Percentiles rank a stretch among this genome's conserved stretches.
Conservation (phyloP, 2,797 vertebrate genomes). For the Octomys mimax region DNA sequence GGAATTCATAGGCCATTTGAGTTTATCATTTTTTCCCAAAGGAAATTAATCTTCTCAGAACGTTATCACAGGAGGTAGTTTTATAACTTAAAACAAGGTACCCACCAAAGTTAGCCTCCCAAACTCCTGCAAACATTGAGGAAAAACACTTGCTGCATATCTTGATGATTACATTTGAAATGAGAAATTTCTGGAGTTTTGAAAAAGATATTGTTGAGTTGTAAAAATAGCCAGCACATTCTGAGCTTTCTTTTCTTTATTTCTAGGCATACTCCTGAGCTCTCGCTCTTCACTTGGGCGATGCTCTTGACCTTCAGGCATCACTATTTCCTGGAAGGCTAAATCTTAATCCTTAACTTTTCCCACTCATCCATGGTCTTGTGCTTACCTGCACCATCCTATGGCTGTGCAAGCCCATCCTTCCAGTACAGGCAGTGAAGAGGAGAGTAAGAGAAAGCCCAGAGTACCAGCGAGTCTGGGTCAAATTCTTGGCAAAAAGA, state of each 20-base stretch:
- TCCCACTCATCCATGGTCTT: not conserved
- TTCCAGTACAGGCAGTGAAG: not conserved
- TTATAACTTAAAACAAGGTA: not conserved
- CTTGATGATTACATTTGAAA: not conserved
- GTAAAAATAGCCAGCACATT: not conserved
- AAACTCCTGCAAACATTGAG: not conserved
- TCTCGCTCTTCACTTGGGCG: not conserved
- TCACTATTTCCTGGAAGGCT: not conserved
- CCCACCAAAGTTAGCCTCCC: not conserved
- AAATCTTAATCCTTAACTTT: not conserved
- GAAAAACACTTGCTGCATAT: not conserved
- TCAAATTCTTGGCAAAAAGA: not conserved
- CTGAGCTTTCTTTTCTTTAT: not conserved
- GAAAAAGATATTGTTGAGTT: not conserved
- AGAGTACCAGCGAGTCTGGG: not conserved
- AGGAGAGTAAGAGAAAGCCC: not conserved
- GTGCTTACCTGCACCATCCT: not conserved
- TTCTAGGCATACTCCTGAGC: not conserved
- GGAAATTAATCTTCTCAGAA: not conserved
- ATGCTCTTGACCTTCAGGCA: not conserved
- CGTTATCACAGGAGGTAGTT: not conserved
- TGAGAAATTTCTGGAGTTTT: not conserved
- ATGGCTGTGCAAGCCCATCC: accelerated
- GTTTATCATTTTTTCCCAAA: not conserved
- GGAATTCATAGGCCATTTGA: not conserved